Evolutionary conservation across 1,140 invertebrate species (phyloP).

Genomic region (Papilio aristodemus): DNA sequence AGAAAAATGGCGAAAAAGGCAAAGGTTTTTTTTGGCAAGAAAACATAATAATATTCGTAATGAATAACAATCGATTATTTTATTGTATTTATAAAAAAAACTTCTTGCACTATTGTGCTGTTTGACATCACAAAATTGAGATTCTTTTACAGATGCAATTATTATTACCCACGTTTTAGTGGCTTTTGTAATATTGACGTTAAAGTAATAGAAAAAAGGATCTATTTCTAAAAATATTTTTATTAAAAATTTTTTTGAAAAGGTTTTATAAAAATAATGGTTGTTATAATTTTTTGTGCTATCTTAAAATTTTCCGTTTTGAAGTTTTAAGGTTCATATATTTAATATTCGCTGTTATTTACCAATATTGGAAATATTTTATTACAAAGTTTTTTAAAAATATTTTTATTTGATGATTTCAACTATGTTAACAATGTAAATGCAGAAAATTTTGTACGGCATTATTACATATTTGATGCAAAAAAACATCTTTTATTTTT

Average conservation of each 20-base stretch:
- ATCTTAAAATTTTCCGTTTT: not conserved
- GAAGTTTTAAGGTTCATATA: not conserved
- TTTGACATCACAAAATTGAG: slow-evolving; percentile 13
- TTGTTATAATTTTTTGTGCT: not conserved
- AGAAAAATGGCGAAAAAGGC: not conserved
- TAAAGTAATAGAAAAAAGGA: too few relatives aligned
- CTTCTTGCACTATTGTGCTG: slow-evolving; percentile 14
- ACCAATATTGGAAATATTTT: too few relatives aligned
- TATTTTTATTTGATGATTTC: too few relatives aligned
- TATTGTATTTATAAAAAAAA: not conserved
- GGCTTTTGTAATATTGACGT: not conserved
- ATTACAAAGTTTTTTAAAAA: too few relatives aligned
- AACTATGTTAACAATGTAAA: too few relatives aligned
- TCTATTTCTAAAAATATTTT: not conserved
- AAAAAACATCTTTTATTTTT: too few relatives aligned
- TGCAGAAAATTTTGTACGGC: too few relatives aligned
- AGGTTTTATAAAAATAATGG: not conserved
- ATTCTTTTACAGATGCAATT: slow-evolving; percentile 21
- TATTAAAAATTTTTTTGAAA: not conserved
- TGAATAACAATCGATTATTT: not conserved
- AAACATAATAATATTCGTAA: slow-evolving; percentile 6
- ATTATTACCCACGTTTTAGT: not conserved
- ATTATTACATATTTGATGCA: too few relatives aligned
- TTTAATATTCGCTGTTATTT: too few relatives aligned
- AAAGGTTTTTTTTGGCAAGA: not conserved